phyloP scores from a whole-genome alignment of 2,888 invertebrate species.

The Apodemia zela region DNA sequence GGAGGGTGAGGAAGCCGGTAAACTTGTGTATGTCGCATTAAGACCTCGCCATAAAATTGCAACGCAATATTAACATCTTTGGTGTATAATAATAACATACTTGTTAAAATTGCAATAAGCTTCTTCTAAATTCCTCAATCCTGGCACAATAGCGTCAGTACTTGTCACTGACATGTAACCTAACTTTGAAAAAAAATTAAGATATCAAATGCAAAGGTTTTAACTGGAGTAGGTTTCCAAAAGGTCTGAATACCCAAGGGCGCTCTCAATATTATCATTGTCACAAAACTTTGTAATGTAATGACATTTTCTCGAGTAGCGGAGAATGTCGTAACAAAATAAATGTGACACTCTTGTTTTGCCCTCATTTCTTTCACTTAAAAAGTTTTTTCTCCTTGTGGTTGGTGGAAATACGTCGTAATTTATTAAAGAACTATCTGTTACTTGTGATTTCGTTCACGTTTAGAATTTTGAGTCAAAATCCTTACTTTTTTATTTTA shows the following conservation, averaged over 20 bases:
- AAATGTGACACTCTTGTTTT: conserved; percentile 28
- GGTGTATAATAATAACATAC: too few species aligned
- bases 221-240: conserved; percentile 29
- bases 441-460: too few species aligned
- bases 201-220: conserved; percentile 29
- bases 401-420: neutral
- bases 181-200: neutral
- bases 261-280: conserved; percentile 47
- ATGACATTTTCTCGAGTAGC: conserved; percentile 31
- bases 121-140: too few species aligned
- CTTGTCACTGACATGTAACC: too few species aligned
- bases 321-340: conserved; percentile 21
- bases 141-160: too few species aligned
- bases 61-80: too few species aligned
- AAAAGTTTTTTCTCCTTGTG: neutral
- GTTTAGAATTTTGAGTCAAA: too few species aligned
- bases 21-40: too few species aligned
- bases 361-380: conserved; percentile 27
- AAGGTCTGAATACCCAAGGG: conserved; percentile 37
- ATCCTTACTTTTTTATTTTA: too few species aligned
- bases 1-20: too few species aligned
- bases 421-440: neutral
- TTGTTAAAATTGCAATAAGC: too few species aligned
- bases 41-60: too few species aligned
- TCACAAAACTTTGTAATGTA: conserved; percentile 37